phyloP scores from a whole-genome alignment of 2,797 vertebrate genomes.

The Crypturellus tataupa region DNA sequence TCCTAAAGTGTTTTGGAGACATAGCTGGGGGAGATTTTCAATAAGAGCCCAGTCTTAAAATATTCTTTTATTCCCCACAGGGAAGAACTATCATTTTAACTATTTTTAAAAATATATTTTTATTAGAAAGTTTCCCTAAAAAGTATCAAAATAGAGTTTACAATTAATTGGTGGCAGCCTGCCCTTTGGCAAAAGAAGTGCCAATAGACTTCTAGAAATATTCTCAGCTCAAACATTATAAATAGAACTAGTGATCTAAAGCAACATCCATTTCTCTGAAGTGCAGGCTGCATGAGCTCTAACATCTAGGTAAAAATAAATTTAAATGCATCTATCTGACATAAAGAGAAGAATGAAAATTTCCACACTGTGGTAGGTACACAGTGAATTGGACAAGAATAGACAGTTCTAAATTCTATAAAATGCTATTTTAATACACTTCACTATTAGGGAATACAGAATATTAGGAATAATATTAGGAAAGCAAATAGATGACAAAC shows the following conservation, averaged over 20 bases:
- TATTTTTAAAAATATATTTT: background rate
- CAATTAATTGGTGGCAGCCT: background rate
- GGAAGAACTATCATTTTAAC: background rate
- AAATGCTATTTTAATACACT: background rate
- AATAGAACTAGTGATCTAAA: background rate
- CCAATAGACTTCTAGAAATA: background rate
- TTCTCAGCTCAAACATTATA: background rate
- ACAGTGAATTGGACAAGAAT: background rate
- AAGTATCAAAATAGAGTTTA: background rate
- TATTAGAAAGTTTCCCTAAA: background rate
- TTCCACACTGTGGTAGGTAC: background rate
- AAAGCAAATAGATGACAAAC: background rate
- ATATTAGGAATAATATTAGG: background rate
- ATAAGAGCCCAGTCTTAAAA: background rate
- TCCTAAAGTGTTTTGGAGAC: background rate
- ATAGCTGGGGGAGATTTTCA: background rate
- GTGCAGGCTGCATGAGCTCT: background rate
- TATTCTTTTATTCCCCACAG: background rate
- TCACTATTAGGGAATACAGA: background rate
- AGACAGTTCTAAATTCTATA: background rate
- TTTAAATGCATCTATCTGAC: background rate
- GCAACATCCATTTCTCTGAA: background rate
- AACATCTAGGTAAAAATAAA: background rate
- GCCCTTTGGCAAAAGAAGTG: background rate
- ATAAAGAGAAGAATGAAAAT: background rate